A percentile compares a stretch with the other conserved stretches of the same genome.
Conservation (phyloP, 2,113 vertebrate species). For the Talpa occidentalis region DNA sequence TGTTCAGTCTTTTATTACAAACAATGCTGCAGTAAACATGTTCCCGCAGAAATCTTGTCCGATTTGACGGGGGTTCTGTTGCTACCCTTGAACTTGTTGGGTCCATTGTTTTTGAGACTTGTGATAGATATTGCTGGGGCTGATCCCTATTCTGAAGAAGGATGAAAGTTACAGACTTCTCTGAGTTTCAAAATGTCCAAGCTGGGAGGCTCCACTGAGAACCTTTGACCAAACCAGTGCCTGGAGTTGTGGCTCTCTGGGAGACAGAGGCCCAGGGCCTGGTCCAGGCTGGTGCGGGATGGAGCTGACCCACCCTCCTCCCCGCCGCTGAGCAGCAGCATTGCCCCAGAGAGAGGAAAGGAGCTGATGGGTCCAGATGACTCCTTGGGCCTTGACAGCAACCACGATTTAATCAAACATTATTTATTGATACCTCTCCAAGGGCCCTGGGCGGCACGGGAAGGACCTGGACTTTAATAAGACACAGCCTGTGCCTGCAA, state of each 20-base stretch:
- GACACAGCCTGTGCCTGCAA: background rate
- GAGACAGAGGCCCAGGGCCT: background rate
- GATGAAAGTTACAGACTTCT: background rate
- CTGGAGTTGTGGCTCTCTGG: background rate
- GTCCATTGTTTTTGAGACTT: background rate
- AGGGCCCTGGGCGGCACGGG: background rate
- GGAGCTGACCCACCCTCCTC: too few species aligned
- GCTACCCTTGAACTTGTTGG: accelerated
- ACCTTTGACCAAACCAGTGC: too few species aligned
- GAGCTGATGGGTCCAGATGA: background rate
- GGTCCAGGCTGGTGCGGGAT: background rate
- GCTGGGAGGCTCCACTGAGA: background rate
- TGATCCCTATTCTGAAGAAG: background rate
- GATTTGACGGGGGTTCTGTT: background rate
- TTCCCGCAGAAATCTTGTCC: too few species aligned
- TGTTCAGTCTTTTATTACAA: background rate
- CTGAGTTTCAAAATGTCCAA: background rate
- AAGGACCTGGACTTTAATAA: background rate
- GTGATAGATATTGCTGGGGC: background rate
- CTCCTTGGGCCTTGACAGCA: background rate
- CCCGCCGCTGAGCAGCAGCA: background rate
- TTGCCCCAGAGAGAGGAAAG: background rate
- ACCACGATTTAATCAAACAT: too few species aligned
- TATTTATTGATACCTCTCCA: background rate
- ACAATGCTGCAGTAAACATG: accelerated